A percentile compares a stretch with the other conserved stretches of the same genome.
These are phyloP conservation scores for Isichthys henryi DNA, from an alignment of 2,113 vertebrate genomes.

Conservation along the genomic window DNA sequence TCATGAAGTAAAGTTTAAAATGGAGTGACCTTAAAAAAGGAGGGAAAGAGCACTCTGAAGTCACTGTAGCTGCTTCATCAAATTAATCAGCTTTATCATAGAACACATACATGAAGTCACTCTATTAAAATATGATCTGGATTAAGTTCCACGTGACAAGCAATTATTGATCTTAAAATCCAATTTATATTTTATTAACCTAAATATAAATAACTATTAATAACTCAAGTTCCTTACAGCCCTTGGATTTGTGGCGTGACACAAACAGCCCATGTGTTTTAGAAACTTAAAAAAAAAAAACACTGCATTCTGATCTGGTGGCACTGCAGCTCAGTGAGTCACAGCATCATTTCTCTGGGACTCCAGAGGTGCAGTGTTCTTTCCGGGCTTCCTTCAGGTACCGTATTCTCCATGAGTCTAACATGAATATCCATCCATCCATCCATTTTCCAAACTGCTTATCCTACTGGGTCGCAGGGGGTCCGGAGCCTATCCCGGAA, in stretches of 20 bases:
- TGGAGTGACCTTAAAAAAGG: background rate
- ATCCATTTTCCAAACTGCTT: too few species aligned
- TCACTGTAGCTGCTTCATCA: background rate
- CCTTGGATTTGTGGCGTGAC: background rate
- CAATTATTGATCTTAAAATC: background rate
- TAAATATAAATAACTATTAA: conserved; percentile 6
- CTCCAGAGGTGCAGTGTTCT: background rate
- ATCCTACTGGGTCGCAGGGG: too few species aligned
- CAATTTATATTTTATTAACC: background rate
- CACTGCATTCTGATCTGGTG: background rate
- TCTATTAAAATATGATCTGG: conserved; percentile 14
- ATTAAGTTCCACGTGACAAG: background rate
- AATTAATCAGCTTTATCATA: background rate
- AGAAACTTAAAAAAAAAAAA: background rate
- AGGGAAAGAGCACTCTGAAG: background rate
- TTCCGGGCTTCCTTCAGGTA: background rate
- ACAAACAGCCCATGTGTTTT: background rate
- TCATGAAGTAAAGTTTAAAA: background rate
- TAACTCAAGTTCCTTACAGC: conserved; percentile 3
- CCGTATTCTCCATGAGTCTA: background rate
- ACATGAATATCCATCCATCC: background rate
- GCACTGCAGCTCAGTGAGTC: background rate
- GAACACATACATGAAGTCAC: background rate
- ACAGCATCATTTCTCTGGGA: background rate
- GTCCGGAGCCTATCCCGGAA: too few species aligned